A percentile compares a stretch with the other conserved stretches of the same genome.
Conservation (phyloP, 2,888 invertebrate genomes). For the Tuta absoluta region DNA sequence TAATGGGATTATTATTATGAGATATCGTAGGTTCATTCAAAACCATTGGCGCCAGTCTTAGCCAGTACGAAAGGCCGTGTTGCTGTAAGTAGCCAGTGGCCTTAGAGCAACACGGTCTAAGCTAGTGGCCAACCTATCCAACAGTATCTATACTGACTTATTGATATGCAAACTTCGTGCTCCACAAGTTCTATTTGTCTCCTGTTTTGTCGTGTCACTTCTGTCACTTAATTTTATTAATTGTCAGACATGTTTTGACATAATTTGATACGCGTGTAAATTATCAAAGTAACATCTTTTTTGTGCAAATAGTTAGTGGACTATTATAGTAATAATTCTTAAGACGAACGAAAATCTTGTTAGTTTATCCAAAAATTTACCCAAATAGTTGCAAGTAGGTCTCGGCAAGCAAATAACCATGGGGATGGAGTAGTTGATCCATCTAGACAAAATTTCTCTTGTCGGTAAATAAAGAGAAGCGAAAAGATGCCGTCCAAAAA, state of each 20-base stretch:
- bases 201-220: no score
- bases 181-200: not conserved
- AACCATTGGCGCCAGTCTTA: not conserved
- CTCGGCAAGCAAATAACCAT: not conserved
- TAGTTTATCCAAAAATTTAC: not conserved
- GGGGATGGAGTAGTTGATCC: not conserved
- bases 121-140: no score
- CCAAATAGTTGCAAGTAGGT: not conserved
- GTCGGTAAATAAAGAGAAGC: not conserved
- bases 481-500: conserved; percentile 28
- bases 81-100: no score
- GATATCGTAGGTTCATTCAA: not conserved
- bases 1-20: not conserved
- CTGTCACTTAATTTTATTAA: conserved; percentile 5
- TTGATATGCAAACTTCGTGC: not conserved
- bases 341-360: not conserved
- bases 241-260: conserved; percentile 15
- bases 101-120: no score
- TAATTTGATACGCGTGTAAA: not conserved
- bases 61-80: no score
- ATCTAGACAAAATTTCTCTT: not conserved
- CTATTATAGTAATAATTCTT: conserved; percentile 3
- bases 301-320: conserved; percentile 21
- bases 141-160: no score
- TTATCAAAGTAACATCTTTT: conserved; percentile 36